Evolutionary conservation across 2,888 invertebrate species (phyloP).

Genomic region (Abscondita cerata): DNA sequence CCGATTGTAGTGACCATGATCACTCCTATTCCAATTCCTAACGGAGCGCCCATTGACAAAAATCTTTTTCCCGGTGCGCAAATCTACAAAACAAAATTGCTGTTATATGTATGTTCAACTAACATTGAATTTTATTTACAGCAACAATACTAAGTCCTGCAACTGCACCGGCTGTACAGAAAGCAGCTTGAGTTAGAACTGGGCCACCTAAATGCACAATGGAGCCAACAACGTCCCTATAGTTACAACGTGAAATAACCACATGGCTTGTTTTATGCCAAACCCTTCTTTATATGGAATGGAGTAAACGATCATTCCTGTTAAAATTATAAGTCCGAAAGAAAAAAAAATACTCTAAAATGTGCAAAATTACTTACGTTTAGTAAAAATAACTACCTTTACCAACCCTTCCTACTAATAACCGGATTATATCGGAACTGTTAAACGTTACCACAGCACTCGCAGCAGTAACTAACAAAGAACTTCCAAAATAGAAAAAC

Average conservation of each 20-base stretch:
- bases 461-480: slow-evolving; percentile 81
- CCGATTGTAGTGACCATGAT: slow-evolving; percentile 94
- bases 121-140: slow-evolving; percentile 47
- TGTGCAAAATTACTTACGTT: too few species aligned
- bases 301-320: slow-evolving; percentile 80
- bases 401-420: slow-evolving; percentile 82
- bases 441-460: slow-evolving; percentile 84
- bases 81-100: slow-evolving; percentile 60
- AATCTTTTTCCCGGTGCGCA: slow-evolving; percentile 98
- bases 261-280: slow-evolving; percentile 85
- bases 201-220: slow-evolving; percentile 93
- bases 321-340: slow-evolving; percentile 89
- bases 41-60: slow-evolving; percentile 92
- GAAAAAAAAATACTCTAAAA: slow-evolving; percentile 76
- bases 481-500: slow-evolving; percentile 92
- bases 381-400: too few species aligned
- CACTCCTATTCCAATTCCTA: slow-evolving; percentile 94
- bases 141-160: slow-evolving; percentile 94
- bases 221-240: slow-evolving; percentile 94
- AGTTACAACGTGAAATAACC: slow-evolving; percentile 84
- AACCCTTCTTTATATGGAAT: slow-evolving; percentile 86
- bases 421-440: slow-evolving; percentile 80
- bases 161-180: slow-evolving; percentile 94
- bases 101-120: slow-evolving; percentile 3
- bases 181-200: slow-evolving; percentile 84